Evolutionary conservation across 92 coral and sea anemone genomes (phyloP).

Genomic region (Virgularia gustaviana): DNA sequence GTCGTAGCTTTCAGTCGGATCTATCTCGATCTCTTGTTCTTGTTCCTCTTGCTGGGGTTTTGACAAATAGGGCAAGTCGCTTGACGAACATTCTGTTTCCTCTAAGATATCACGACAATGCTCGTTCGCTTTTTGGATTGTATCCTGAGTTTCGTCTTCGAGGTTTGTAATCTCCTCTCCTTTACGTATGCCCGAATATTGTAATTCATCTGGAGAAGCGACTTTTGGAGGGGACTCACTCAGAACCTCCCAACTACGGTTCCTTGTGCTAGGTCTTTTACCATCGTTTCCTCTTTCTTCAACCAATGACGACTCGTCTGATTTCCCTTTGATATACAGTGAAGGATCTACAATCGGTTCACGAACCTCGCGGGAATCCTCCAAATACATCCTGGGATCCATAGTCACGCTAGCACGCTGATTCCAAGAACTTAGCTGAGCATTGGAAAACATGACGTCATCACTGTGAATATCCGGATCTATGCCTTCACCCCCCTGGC

Average conservation of each 20-base stretch:
- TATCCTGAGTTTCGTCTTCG: background rate
- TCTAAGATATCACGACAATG: background rate
- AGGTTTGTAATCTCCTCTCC: background rate
- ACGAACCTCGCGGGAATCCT: background rate
- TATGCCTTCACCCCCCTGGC: too few relatives aligned
- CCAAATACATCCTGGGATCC: constrained; percentile 25
- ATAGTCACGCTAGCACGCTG: background rate
- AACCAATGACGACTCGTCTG: background rate
- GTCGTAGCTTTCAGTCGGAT: background rate
- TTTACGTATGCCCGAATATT: background rate
- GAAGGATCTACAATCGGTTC: background rate
- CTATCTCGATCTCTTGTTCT: background rate
- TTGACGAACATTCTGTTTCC: too few relatives aligned
- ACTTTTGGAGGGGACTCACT: background rate
- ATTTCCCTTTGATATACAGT: background rate
- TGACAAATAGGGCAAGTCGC: too few relatives aligned
- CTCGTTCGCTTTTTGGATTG: background rate
- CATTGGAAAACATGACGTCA: background rate
- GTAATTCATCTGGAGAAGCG: constrained; percentile 3
- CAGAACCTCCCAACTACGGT: constrained; percentile 23
- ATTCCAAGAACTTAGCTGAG: background rate
- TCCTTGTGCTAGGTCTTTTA: background rate
- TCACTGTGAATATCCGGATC: too few relatives aligned
- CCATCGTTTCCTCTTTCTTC: background rate
- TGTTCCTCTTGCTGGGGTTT: constrained; percentile 3